These are phyloP conservation scores for Spatulosminthurus flaviceps DNA, from an alignment of 2,888 invertebrate genomes.

Conservation along the genomic window DNA sequence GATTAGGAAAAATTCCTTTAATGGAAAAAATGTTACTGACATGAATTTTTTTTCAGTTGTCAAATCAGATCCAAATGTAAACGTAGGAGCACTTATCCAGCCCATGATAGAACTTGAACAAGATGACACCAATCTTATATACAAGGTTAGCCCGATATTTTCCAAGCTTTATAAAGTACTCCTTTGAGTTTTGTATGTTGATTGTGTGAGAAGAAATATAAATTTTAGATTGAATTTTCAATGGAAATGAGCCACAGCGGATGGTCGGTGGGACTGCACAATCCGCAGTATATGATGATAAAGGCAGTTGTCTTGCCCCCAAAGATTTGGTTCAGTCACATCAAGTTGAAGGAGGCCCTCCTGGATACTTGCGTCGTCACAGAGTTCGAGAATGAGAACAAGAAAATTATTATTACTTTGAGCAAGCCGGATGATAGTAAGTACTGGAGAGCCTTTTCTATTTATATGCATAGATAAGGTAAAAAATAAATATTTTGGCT, in stretches of 20 bases:
- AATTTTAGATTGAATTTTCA: neutral
- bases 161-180: neutral
- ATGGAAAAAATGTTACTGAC: neutral
- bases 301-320: neutral
- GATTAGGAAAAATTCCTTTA: too few species aligned
- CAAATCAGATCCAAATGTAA: neutral
- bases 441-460: neutral
- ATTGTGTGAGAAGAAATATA: neutral
- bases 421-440: slow-evolving; percentile 6
- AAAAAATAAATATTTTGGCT: too few species aligned
- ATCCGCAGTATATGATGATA: neutral
- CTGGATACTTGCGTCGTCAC: neutral
- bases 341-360: neutral
- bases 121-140: slow-evolving; percentile 14
- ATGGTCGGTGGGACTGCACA: neutral
- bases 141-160: neutral
- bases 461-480: too few species aligned
- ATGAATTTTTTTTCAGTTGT: neutral
- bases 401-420: slow-evolving; percentile 14
- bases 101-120: too few species aligned
- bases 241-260: slow-evolving; percentile 1
- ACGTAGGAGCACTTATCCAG: too few species aligned
- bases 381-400: slow-evolving; percentile 18
- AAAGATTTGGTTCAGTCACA: slow-evolving; percentile 11
- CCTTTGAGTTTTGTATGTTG: neutral